Evolutionary conservation across 2,113 vertebrate species (phyloP).

Genomic region (Eublepharis macularius): DNA sequence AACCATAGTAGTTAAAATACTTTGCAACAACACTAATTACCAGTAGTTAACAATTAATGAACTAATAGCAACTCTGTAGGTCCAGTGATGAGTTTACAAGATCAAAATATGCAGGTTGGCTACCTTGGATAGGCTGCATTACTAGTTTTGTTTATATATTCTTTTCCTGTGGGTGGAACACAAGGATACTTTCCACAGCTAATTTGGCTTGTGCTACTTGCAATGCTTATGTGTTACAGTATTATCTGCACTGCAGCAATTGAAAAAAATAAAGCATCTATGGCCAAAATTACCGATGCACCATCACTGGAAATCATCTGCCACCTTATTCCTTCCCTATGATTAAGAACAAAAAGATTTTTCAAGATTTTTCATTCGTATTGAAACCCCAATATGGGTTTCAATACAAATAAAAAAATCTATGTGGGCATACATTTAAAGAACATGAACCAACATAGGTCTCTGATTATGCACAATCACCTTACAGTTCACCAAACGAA

Average conservation of each 20-base stretch:
- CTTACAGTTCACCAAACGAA: not conserved
- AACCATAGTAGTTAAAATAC: conserved; percentile 4
- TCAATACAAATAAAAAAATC: not conserved
- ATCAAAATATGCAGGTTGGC: not conserved
- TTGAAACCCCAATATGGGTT: not conserved
- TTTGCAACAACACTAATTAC: not conserved
- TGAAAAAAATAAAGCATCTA: not conserved
- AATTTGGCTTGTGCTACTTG: not conserved
- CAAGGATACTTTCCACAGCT: not conserved
- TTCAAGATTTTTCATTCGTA: no score
- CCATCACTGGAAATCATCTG: not conserved
- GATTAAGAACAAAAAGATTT: not conserved
- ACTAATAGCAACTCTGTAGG: not conserved
- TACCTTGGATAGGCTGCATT: not conserved
- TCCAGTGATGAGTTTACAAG: not conserved
- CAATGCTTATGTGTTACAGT: not conserved
- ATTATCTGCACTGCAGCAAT: not conserved
- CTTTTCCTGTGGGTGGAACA: not conserved
- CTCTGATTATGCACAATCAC: not conserved
- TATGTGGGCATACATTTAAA: not conserved
- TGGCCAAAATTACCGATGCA: not conserved
- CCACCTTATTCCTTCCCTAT: not conserved
- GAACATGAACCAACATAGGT: not conserved
- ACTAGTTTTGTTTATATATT: not conserved
- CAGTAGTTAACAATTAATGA: not conserved